phyloP scores from a whole-genome alignment of 2,888 invertebrate genomes.

The Gymnocheta viridis region DNA sequence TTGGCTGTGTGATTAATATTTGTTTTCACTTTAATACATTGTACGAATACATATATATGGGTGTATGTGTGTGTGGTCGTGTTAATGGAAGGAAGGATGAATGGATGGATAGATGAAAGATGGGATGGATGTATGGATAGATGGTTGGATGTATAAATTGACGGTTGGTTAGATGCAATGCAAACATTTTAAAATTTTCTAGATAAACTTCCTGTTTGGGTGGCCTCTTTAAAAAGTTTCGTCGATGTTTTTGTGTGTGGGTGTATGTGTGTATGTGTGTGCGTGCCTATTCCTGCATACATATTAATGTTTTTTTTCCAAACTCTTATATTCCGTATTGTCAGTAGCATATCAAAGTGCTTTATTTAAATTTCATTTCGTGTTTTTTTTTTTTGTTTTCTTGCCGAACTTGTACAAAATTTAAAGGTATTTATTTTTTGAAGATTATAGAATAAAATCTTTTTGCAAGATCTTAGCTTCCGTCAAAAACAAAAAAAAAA shows the following conservation, averaged over 20 bases:
- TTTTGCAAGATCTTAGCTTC: constrained; percentile 33
- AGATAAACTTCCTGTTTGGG: constrained; percentile 62
- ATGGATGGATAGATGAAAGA: background rate
- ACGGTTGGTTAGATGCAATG: constrained; percentile 45
- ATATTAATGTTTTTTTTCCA: background rate
- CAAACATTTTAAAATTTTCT: constrained; percentile 62
- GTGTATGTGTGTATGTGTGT: background rate
- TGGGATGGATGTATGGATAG: background rate
- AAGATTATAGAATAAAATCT: background rate
- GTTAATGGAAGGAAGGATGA: constrained; percentile 23
- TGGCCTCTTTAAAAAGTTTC: constrained; percentile 45
- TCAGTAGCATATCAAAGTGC: constrained; percentile 11
- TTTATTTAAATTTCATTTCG: constrained; percentile 36
- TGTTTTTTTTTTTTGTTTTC: constrained; percentile 4
- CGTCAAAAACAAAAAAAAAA: background rate
- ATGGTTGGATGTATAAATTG: constrained; percentile 24
- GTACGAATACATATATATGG: background rate
- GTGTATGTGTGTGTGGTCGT: constrained; percentile 9
- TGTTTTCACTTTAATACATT: constrained; percentile 41
- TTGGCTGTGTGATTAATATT: constrained; percentile 23
- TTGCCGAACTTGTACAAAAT: constrained; percentile 37
- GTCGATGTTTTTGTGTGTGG: background rate
- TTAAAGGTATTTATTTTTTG: constrained; percentile 24
- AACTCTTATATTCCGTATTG: background rate
- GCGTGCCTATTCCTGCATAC: background rate